These are phyloP conservation scores for Athene noctua DNA, from an alignment of 2,113 vertebrate species.

Conservation along the genomic window DNA sequence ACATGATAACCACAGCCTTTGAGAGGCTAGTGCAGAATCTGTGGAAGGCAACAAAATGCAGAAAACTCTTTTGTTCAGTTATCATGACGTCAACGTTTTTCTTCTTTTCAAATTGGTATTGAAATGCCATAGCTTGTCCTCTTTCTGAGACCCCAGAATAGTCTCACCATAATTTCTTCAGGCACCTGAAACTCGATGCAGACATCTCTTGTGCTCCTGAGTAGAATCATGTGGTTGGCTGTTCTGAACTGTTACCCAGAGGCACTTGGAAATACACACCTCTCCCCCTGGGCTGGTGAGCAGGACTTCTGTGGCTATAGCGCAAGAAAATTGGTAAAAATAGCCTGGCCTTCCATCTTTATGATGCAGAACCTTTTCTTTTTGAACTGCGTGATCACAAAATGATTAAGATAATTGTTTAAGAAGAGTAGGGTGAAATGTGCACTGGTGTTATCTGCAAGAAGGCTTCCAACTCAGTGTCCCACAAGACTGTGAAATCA, in stretches of 20 bases:
- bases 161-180: neutral
- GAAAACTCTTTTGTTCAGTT: neutral
- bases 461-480: neutral
- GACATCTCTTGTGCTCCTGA: neutral
- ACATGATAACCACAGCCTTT: neutral
- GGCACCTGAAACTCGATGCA: rapidly evolving
- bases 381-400: neutral
- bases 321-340: neutral
- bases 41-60: neutral
- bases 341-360: neutral
- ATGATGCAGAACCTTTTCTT: neutral
- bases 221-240: neutral
- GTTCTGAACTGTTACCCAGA: neutral
- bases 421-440: neutral
- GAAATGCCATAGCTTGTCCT: neutral
- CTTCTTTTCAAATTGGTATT: neutral
- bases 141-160: neutral
- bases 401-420: neutral
- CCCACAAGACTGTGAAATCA: neutral
- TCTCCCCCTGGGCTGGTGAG: neutral
- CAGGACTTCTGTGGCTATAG: neutral
- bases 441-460: neutral
- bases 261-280: neutral
- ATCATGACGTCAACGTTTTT: neutral
- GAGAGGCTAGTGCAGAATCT: neutral